These are phyloP conservation scores for Drosophila tristis DNA, from an alignment of 1,140 invertebrate species.

Conservation along the genomic window DNA sequence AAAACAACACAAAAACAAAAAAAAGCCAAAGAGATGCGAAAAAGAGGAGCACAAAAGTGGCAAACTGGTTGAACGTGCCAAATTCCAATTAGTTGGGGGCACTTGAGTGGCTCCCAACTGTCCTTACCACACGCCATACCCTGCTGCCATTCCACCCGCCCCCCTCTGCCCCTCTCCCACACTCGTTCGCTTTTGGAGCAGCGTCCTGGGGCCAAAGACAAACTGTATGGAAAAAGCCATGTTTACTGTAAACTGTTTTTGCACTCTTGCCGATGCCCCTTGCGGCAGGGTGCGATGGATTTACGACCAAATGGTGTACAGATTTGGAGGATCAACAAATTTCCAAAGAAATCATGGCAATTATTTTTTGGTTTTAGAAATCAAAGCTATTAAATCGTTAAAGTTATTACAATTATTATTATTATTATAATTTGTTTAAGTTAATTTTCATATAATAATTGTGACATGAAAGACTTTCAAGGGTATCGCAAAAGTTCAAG, in stretches of 20 bases:
- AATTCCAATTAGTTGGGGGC: conserved; percentile 53
- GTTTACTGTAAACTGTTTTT: conserved; percentile 15
- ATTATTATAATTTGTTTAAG: no score
- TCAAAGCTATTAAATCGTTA: no score
- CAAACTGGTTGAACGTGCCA: conserved; percentile 57
- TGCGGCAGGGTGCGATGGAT: no score
- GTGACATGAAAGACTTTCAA: no score
- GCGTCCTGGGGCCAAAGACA: conserved; percentile 4
- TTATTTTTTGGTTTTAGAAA: no score
- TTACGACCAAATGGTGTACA: no score
- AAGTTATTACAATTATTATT: no score
- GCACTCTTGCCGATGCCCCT: background rate
- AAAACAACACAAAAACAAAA: conserved; percentile 1
- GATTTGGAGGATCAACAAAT: no score
- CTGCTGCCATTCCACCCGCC: background rate
- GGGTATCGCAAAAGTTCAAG: no score
- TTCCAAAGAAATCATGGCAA: no score
- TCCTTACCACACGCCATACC: background rate
- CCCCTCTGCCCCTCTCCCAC: background rate
- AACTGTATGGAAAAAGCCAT: conserved; percentile 19
- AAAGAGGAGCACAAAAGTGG: conserved; percentile 12
- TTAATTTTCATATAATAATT: no score
- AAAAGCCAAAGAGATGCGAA: background rate
- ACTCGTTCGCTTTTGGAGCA: background rate
- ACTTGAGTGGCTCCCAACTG: conserved; percentile 38